A percentile compares a stretch with the other conserved stretches of the same genome.
These are phyloP conservation scores for Cydia fagiglandana DNA, from an alignment of 1,140 invertebrate genomes.

Conservation along the genomic window DNA sequence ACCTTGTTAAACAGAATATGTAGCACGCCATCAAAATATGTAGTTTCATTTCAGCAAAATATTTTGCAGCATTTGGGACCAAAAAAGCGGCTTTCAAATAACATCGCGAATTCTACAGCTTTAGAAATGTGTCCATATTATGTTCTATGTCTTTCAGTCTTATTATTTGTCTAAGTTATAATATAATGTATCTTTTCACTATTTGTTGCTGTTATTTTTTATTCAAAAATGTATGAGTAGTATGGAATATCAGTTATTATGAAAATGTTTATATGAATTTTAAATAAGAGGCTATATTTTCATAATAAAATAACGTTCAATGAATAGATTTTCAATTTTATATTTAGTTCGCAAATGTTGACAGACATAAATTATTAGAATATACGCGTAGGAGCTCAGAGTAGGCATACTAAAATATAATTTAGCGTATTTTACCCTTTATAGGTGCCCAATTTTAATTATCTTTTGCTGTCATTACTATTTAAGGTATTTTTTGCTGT, in stretches of 20 bases:
- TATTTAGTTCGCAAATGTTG: neutral
- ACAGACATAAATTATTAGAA: neutral
- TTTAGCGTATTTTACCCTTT: no score
- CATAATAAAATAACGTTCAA: neutral
- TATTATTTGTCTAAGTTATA: slow-evolving; percentile 32
- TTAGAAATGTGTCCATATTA: neutral
- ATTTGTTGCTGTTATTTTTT: slow-evolving; percentile 31
- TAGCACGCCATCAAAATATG: neutral
- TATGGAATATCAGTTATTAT: neutral
- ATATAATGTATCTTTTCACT: slow-evolving; percentile 55
- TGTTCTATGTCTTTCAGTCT: neutral
- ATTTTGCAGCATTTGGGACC: neutral
- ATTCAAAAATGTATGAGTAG: neutral
- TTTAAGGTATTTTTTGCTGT: no score
- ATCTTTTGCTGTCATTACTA: no score
- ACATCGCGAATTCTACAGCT: neutral
- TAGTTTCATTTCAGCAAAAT: neutral
- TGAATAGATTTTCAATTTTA: neutral
- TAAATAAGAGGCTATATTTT: slow-evolving; percentile 9
- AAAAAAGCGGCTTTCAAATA: neutral
- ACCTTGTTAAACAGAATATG: neutral
- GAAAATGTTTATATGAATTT: slow-evolving; percentile 38
- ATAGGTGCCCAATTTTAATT: no score
- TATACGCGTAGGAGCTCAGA: no score
- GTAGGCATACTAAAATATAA: no score